These are phyloP conservation scores for Camponotus floridanus DNA, from an alignment of 1,140 invertebrate genomes.

Conservation along the genomic window DNA sequence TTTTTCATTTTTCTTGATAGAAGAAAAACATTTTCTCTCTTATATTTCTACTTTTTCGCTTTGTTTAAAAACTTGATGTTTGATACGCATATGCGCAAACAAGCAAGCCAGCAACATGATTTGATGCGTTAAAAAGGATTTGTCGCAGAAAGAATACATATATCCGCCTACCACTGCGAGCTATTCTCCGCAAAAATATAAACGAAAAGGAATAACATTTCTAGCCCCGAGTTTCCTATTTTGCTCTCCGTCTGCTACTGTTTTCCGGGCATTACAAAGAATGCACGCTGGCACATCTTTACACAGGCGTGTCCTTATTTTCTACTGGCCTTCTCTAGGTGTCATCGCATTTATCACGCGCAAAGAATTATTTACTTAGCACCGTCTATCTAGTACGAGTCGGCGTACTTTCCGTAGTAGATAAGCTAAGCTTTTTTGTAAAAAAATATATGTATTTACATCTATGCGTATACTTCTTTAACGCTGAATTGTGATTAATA, in stretches of 20 bases:
- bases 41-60: constrained; percentile 5
- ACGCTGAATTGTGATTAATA: background rate
- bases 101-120: background rate
- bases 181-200: constrained; percentile 29
- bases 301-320: background rate
- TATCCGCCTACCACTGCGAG: constrained; percentile 7
- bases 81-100: constrained; percentile 25
- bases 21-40: background rate
- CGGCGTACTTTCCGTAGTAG: background rate
- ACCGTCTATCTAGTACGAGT: background rate
- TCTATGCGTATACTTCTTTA: no score
- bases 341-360: constrained; percentile 8
- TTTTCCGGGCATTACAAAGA: background rate
- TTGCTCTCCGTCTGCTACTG: constrained; percentile 13
- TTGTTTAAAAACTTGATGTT: constrained; percentile 30
- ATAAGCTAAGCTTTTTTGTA: background rate
- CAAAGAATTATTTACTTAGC: constrained; percentile 22
- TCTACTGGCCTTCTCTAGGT: background rate
- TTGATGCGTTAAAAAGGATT: constrained; percentile 37
- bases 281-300: constrained; percentile 8
- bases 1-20: background rate
- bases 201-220: constrained; percentile 45
- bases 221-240: constrained; percentile 17
- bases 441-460: background rate
- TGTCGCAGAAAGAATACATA: constrained; percentile 23